Percentiles rank a stretch among this genome's conserved stretches.
These are phyloP conservation scores for Psophia crepitans DNA, from an alignment of 2,113 vertebrate genomes.

Conservation along the genomic window DNA sequence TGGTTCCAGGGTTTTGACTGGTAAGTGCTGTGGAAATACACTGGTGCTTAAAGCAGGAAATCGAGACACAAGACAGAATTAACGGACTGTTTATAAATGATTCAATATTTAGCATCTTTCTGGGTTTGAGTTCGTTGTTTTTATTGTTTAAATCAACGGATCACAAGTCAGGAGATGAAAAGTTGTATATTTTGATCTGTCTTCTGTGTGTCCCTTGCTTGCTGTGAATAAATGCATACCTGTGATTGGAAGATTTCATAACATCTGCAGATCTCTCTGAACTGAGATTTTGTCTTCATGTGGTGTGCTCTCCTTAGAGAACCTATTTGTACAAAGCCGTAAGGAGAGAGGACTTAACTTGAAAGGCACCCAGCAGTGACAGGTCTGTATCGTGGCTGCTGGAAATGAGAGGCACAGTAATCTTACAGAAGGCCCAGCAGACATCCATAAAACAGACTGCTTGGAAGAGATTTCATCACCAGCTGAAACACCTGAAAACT, in stretches of 20 bases:
- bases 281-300: not conserved
- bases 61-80: not conserved
- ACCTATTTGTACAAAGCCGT: not conserved
- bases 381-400: not conserved
- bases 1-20: not conserved
- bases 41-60: not conserved
- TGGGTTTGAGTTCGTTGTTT: not conserved
- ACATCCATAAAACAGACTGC: not conserved
- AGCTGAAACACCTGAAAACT: not conserved
- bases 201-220: not conserved
- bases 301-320: not conserved
- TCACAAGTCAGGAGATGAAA: not conserved
- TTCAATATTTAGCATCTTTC: not conserved
- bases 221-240: not conserved
- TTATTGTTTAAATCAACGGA: not conserved
- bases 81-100: not conserved
- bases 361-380: not conserved
- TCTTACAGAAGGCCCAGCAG: not conserved
- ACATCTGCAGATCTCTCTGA: not conserved
- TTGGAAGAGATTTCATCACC: not conserved
- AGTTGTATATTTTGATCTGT: not conserved
- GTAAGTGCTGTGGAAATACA: not conserved
- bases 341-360: not conserved
- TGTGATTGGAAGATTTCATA: not conserved
- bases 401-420: not conserved